Evolutionary conservation across 2,113 vertebrate species (phyloP).

Genomic region (Bos taurus): ARS-UCD2.0 NC_037335.1:23963001-23963500

Average conservation of each 20-base stretch:
- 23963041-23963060: background rate
- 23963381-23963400: slow-evolving; percentile 51
- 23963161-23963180: slow-evolving; percentile 25
- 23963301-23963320: slow-evolving; percentile 56
- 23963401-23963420: slow-evolving; percentile 44
- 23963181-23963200: background rate
- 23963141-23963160: slow-evolving; percentile 53
- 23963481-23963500: slow-evolving; percentile 63
- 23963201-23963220: background rate
- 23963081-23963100: background rate
- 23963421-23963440: slow-evolving; percentile 63
- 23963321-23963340: slow-evolving; percentile 42
- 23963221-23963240: background rate
- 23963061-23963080: background rate
- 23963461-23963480: slow-evolving; percentile 66
- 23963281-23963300: slow-evolving; percentile 35
- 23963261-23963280: background rate
- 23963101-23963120: background rate
- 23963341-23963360: slow-evolving; percentile 58
- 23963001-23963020: background rate
- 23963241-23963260: background rate
- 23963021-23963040: background rate
- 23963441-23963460: slow-evolving; percentile 61
- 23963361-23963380: slow-evolving; percentile 65
- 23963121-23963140: background rate